Conservation (phyloP, 2,797 vertebrate species). For the Sandelia bainsii region DNA sequence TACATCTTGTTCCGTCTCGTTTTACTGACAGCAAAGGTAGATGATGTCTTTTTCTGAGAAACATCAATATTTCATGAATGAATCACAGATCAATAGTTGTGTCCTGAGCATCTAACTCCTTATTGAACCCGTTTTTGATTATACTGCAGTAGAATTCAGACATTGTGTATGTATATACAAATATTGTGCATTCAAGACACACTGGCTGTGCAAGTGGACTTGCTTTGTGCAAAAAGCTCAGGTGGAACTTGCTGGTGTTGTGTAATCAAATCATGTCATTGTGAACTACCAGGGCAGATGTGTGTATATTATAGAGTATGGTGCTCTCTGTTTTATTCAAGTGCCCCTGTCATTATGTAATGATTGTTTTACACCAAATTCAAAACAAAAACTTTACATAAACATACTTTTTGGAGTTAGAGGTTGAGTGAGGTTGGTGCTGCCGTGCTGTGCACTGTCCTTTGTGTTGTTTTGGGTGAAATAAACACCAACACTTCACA, state of each 20-base stretch:
- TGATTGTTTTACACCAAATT: neutral
- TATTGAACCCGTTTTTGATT: constrained; percentile 62
- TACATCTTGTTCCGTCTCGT: constrained; percentile 24
- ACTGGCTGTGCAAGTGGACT: constrained; percentile 17
- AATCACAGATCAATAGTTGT: constrained; percentile 62
- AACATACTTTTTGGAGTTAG: neutral
- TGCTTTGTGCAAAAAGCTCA: constrained; percentile 29
- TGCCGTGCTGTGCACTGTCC: neutral
- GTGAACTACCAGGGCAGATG: constrained; percentile 27
- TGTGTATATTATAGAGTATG: constrained; percentile 1
- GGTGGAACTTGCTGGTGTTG: constrained; percentile 39
- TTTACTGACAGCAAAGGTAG: constrained; percentile 30
- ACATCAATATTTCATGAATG: constrained; percentile 71
- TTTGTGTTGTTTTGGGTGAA: constrained; percentile 11
- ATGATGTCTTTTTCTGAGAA: constrained; percentile 57
- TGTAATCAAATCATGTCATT: constrained; percentile 41
- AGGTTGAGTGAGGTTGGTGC: constrained; percentile 3
- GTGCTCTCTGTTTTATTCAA: constrained; percentile 31
- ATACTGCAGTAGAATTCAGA: constrained; percentile 49
- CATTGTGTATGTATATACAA: constrained; percentile 37
- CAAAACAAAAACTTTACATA: neutral
- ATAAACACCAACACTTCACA: constrained; percentile 12
- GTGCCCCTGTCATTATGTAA: constrained; percentile 16
- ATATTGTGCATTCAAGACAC: constrained; percentile 35
- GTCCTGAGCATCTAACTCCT: constrained; percentile 58